Conservation (phyloP, 2,113 vertebrate genomes). For the Arizona elegans region DNA sequence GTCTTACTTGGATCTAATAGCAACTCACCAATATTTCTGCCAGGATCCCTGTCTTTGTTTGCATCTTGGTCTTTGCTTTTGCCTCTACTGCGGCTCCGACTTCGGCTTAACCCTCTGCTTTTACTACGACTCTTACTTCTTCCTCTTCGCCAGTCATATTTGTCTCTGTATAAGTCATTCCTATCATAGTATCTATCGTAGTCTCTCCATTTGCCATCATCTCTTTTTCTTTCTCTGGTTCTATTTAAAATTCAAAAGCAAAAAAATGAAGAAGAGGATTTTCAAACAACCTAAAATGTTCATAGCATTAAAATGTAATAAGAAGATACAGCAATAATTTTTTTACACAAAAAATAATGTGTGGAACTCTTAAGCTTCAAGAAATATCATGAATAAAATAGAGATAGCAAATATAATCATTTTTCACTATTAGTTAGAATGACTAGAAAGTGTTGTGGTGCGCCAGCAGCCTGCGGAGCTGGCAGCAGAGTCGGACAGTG, state of each 20-base stretch:
- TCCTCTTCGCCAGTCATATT: constrained; percentile 88
- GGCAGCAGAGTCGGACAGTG: no score
- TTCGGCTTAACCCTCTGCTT: constrained; percentile 78
- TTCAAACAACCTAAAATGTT: not conserved
- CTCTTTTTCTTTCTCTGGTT: constrained; percentile 86
- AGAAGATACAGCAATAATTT: not conserved
- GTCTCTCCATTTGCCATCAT: constrained; percentile 93
- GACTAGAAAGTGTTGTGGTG: not conserved
- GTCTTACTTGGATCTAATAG: not conserved
- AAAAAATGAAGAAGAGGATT: not conserved
- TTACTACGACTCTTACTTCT: constrained; percentile 86
- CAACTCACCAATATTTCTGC: constrained; percentile 67
- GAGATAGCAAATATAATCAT: not conserved
- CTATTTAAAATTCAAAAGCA: constrained; percentile 59
- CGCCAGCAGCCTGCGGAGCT: no score
- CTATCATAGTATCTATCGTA: constrained; percentile 85
- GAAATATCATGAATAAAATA: not conserved
- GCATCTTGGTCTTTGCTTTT: constrained; percentile 77
- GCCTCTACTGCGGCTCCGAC: constrained; percentile 77
- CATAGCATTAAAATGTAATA: constrained; percentile 26
- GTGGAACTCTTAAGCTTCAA: not conserved
- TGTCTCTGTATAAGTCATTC: constrained; percentile 85
- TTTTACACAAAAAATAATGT: not conserved
- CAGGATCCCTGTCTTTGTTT: constrained; percentile 70
- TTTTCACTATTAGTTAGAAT: not conserved